These are phyloP conservation scores for Gadus macrocephalus DNA, from an alignment of 2,113 vertebrate species.

Conservation along the genomic window DNA sequence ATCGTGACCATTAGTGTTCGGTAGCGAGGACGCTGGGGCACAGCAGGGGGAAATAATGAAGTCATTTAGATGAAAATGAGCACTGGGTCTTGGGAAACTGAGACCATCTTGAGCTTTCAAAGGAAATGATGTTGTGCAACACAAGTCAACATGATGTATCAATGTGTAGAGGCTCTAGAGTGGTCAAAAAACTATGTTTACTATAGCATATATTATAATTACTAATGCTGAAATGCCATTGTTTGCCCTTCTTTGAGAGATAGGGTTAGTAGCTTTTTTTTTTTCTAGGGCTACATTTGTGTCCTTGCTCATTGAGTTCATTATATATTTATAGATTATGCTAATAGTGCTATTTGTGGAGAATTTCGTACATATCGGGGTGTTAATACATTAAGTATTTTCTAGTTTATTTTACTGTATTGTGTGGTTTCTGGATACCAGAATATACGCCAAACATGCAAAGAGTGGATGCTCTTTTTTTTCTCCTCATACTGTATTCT, in stretches of 20 bases:
- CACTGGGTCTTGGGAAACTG: conserved; percentile 69
- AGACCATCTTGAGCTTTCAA: conserved; percentile 71
- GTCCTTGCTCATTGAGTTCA: too few species aligned
- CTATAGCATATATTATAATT: too few species aligned
- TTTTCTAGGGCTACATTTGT: too few species aligned
- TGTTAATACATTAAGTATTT: too few species aligned
- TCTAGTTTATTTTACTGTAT: conserved; percentile 17
- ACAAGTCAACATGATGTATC: conserved; percentile 22
- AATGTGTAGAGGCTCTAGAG: too few species aligned
- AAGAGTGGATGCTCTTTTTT: conserved; percentile 44
- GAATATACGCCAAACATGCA: conserved; percentile 39
- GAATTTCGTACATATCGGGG: too few species aligned
- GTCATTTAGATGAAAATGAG: conserved; percentile 85
- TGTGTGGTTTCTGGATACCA: background rate
- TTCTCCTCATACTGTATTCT: conserved; percentile 43
- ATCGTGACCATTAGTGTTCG: conserved; percentile 68
- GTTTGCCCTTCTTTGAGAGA: too few species aligned
- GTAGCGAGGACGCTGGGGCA: conserved; percentile 65
- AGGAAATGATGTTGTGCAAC: conserved; percentile 65
- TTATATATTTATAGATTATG: too few species aligned
- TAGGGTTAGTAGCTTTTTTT: too few species aligned
- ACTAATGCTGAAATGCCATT: too few species aligned
- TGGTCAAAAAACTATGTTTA: too few species aligned
- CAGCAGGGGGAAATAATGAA: conserved; percentile 70
- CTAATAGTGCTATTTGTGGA: too few species aligned